These are phyloP conservation scores for Limnephilus marmoratus DNA, from an alignment of 2,888 invertebrate species.

Conservation along the genomic window DNA sequence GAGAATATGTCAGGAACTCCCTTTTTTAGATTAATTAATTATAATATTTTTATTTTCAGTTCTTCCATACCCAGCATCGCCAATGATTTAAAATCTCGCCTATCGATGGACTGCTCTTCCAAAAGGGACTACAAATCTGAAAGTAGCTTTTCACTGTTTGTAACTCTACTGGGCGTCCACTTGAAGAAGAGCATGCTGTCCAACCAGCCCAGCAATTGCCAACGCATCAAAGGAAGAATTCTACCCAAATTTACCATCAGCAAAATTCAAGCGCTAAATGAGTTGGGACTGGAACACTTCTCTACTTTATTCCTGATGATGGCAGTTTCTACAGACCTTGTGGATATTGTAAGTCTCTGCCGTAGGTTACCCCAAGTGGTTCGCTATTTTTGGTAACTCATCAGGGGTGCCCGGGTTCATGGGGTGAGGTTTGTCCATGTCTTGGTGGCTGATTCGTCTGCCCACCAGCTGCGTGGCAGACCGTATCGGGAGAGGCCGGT, in stretches of 20 bases:
- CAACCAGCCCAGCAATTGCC: slow-evolving; percentile 64
- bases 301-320: slow-evolving; percentile 73
- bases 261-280: slow-evolving; percentile 76
- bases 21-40: not conserved
- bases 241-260: slow-evolving; percentile 78
- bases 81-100: slow-evolving; percentile 60
- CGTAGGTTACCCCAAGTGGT: too few species aligned
- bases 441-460: too few species aligned
- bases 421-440: too few species aligned
- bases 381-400: too few species aligned
- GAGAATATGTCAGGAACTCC: not conserved
- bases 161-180: slow-evolving; percentile 66
- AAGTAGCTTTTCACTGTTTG: slow-evolving; percentile 67
- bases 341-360: slow-evolving; percentile 70
- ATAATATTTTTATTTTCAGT: slow-evolving; percentile 50
- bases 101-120: slow-evolving; percentile 52
- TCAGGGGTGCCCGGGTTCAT: too few species aligned
- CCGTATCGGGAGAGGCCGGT: too few species aligned
- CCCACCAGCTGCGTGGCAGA: too few species aligned
- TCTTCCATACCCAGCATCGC: slow-evolving; percentile 56
- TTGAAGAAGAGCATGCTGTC: slow-evolving; percentile 61
- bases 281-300: slow-evolving; percentile 78
- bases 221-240: slow-evolving; percentile 72
- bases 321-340: slow-evolving; percentile 71
- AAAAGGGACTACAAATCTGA: slow-evolving; percentile 66